A percentile compares a stretch with the other conserved stretches of the same genome.
These are phyloP conservation scores for Lepidostoma basale DNA, from an alignment of 1,140 invertebrate species.

Conservation along the genomic window DNA sequence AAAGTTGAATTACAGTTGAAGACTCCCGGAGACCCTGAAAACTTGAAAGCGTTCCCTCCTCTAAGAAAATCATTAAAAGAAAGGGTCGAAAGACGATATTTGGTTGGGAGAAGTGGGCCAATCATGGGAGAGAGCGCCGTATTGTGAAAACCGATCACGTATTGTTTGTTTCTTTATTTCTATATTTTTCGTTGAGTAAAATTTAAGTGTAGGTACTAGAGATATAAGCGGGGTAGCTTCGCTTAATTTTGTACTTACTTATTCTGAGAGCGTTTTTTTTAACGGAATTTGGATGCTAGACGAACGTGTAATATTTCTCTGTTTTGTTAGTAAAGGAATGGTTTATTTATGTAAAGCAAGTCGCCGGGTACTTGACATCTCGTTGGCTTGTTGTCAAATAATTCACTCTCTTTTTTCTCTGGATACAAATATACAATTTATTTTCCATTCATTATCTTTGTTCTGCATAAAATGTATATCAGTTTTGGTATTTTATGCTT, in stretches of 20 bases:
- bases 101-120: neutral
- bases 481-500: no score
- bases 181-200: slow-evolving; percentile 25
- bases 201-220: slow-evolving; percentile 6
- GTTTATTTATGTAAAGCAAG: neutral
- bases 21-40: neutral
- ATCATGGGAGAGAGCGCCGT: neutral
- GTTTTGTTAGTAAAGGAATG: neutral
- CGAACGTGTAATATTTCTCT: neutral
- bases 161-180: slow-evolving; percentile 27
- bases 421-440: no score
- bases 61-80: slow-evolving; percentile 7
- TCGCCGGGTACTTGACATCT: neutral
- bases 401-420: no score
- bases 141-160: slow-evolving; percentile 7
- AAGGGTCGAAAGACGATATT: neutral
- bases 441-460: no score
- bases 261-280: neutral
- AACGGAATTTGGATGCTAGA: neutral
- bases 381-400: no score
- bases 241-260: neutral
- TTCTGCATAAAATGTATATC: no score
- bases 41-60: neutral
- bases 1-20: slow-evolving; percentile 2
- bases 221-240: neutral